Conservation (phyloP, 2,113 vertebrate species). For the Calcarius ornatus region DNA sequence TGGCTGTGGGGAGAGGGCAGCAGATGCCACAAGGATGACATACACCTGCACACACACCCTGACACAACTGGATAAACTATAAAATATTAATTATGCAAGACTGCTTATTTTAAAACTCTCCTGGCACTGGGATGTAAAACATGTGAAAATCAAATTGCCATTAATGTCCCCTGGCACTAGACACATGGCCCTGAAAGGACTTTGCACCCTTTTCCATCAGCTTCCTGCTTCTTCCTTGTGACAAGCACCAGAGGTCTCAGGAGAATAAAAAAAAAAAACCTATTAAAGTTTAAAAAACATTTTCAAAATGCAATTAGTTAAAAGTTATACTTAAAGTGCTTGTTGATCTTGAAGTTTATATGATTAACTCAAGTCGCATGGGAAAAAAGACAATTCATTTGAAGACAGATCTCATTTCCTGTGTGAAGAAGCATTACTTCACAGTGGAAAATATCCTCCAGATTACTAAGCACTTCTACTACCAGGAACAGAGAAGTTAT, state of each 20-base stretch:
- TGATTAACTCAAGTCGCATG: neutral
- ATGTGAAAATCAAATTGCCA: neutral
- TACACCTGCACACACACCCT: neutral
- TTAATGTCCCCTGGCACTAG: neutral
- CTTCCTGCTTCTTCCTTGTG: neutral
- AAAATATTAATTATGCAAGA: neutral
- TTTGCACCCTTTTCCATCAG: neutral
- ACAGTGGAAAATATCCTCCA: neutral
- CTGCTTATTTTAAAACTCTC: neutral
- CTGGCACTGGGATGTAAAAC: neutral
- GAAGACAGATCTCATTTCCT: neutral
- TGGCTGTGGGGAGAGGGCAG: neutral
- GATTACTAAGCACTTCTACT: neutral
- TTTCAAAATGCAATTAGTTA: neutral
- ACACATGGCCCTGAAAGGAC: neutral
- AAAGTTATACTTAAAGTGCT: neutral
- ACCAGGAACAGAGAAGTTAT: neutral
- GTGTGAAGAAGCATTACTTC: neutral
- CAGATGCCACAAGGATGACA: neutral
- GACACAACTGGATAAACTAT: neutral
- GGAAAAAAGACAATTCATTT: neutral
- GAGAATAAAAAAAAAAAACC: neutral
- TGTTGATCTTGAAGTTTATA: neutral
- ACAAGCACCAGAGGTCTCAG: neutral
- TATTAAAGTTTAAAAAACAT: neutral